Evolutionary conservation across 2,113 vertebrate species (phyloP).

Genomic region (Paedocypris sp.): DNA sequence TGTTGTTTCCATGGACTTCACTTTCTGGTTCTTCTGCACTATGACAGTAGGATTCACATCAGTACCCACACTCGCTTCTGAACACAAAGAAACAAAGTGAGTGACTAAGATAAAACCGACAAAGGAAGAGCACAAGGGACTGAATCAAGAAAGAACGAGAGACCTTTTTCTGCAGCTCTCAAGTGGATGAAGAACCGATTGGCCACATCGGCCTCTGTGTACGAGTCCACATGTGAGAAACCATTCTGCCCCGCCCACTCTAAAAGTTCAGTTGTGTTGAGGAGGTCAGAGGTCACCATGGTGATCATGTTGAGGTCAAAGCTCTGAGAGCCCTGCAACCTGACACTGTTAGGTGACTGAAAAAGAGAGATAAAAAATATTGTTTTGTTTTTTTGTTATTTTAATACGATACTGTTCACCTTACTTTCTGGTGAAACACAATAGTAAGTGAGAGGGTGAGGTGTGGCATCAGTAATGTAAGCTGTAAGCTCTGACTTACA

Average conservation of each 20-base stretch:
- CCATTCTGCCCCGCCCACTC: slow-evolving; percentile 49
- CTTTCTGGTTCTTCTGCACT: slow-evolving; percentile 23
- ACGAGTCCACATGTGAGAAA: slow-evolving; percentile 54
- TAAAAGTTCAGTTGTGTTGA: slow-evolving; percentile 44
- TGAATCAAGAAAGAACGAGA: neutral
- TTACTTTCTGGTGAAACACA: no score
- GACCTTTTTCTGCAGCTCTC: slow-evolving; percentile 45
- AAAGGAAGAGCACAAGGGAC: no score
- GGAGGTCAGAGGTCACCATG: slow-evolving; percentile 42
- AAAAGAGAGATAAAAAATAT: no score
- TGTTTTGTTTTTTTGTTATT: no score
- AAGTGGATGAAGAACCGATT: slow-evolving; percentile 63
- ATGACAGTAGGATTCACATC: neutral
- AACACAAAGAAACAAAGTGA: no score
- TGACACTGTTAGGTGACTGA: slow-evolving; percentile 61
- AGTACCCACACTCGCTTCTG: no score
- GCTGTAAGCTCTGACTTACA: no score
- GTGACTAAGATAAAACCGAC: no score
- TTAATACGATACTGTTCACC: no score
- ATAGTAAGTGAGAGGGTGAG: no score
- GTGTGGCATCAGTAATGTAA: no score
- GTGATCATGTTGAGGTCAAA: slow-evolving; percentile 49
- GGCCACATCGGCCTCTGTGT: slow-evolving; percentile 62
- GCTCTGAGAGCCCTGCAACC: slow-evolving; percentile 49
- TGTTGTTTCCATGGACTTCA: neutral